Evolutionary conservation across 2,113 vertebrate species (phyloP).

Genomic region (Oreocharis arfaki): DNA sequence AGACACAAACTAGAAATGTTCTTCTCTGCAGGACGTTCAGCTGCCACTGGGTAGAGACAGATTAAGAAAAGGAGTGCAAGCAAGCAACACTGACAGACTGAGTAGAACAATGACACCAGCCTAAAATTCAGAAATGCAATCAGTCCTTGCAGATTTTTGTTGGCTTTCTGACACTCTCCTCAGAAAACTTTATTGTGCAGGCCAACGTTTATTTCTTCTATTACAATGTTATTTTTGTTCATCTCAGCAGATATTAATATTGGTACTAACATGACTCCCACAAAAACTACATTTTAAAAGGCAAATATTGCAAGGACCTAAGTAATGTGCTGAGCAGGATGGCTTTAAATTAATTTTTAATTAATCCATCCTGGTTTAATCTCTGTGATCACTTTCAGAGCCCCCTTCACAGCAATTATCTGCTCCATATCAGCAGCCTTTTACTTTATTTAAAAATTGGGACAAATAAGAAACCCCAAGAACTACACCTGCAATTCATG

Average conservation of each 20-base stretch:
- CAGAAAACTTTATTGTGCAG: constrained; percentile 33
- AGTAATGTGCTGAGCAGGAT: background rate
- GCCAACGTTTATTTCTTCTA: constrained; percentile 43
- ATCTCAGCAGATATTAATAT: constrained; percentile 6
- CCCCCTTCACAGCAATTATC: background rate
- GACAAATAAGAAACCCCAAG: background rate
- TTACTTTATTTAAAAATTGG: background rate
- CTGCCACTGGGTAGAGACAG: background rate
- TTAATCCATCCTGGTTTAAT: background rate
- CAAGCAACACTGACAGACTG: background rate
- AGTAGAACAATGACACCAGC: background rate
- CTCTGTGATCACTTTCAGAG: background rate
- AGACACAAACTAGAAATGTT: background rate
- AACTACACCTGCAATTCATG: background rate
- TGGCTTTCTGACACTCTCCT: constrained; percentile 4
- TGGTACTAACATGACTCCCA: background rate
- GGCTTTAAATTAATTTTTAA: background rate
- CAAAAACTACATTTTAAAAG: background rate
- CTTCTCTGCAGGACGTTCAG: background rate
- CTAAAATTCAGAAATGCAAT: background rate
- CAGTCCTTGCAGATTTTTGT: background rate
- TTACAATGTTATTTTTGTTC: constrained; percentile 36
- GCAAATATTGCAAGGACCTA: background rate
- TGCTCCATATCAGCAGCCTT: background rate
- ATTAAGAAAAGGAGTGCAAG: background rate